Base-by-base conservation (phyloP, 2,888 invertebrate species). In the Nymphalis c-album region DNA sequence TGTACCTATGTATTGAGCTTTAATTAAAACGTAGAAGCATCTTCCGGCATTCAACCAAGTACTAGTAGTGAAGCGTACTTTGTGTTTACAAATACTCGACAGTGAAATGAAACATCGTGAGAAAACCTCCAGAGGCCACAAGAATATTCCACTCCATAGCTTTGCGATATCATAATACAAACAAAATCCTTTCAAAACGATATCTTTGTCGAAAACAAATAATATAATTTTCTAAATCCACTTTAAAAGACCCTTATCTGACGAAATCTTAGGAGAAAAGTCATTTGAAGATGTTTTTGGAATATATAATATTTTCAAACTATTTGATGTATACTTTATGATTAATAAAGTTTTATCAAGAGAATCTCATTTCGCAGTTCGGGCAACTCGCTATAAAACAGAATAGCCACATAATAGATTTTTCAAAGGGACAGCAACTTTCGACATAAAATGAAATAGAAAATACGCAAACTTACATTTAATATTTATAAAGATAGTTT, bases 291-390 rank as follows among this genome's bases (percentile, higher is more conserved):
- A 57, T 18, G 57, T 57, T 35, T 35, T 40, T 40, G 18, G 40
- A 57, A 57, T 40, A n/a, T 57, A 62, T 40, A 8, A 17, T 48
- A 51, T 50, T 17, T 31, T 35, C 20, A 55, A 57, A 35, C 26
- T 55, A 48, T 60, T 66, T 61, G n/a, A 66, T 55, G 35, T 55
- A 57, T 61, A 51, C 61, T 64, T 68, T 68, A 61, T 60, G 60
- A 55, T 18, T 60, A 57, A 40, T 64, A 68, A 64, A 61, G 26
- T 68, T 57, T 64, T 66, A 66, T 66, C 65, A 66, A 66, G 51
- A 60, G 55, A 66, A 66, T 68, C 64, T 64, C 68, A 68, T 68
- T 68, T 64, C 60, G n/a, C 45, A 55, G 53, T 50, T 58, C 58
- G 53, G 40, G 53, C 68, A 50, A 58, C 68, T 55, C 18, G 60